Percentiles rank a stretch among this genome's conserved stretches.
phyloP scores from a whole-genome alignment of 2,113 vertebrate species.

The Hassar affinis region DNA sequence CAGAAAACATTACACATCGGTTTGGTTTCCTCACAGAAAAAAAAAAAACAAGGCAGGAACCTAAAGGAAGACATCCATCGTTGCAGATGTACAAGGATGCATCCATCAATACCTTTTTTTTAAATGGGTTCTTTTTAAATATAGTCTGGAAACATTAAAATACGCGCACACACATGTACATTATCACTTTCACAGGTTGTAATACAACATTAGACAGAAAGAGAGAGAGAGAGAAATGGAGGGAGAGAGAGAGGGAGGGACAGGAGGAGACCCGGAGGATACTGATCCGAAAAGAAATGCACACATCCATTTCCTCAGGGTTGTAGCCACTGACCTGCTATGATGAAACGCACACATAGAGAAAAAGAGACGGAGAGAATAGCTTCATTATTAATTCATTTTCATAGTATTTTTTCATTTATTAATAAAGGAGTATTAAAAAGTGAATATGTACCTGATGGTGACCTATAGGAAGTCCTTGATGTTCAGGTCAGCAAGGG shows the following conservation, averaged over 20 bases:
- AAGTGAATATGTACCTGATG: constrained; percentile 44
- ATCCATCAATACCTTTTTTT: constrained; percentile 80
- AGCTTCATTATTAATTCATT: constrained; percentile 10
- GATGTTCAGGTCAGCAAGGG: constrained; percentile 99
- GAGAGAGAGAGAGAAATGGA: constrained; percentile 65
- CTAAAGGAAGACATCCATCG: constrained; percentile 68
- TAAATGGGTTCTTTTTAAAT: constrained; percentile 51
- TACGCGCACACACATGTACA: constrained; percentile 78
- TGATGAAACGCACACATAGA: constrained; percentile 45
- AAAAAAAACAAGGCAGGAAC: constrained; percentile 27
- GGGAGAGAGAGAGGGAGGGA: background rate
- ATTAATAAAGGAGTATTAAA: background rate
- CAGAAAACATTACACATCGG: constrained; percentile 72
- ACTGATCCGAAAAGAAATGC: constrained; percentile 34
- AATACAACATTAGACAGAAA: constrained; percentile 88
- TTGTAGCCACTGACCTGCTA: constrained; percentile 47
- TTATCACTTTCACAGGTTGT: constrained; percentile 95
- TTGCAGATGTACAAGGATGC: constrained; percentile 71
- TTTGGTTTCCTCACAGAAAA: constrained; percentile 55
- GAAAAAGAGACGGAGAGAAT: too few relatives aligned
- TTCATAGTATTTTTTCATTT: too few relatives aligned
- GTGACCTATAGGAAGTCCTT: constrained; percentile 97
- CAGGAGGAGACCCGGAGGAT: constrained; percentile 45
- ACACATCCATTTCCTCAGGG: constrained; percentile 56
- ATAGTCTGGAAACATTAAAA: constrained; percentile 80